These are phyloP conservation scores for Cheumatopsyche charites DNA, from an alignment of 1,140 invertebrate genomes.

Conservation along the genomic window DNA sequence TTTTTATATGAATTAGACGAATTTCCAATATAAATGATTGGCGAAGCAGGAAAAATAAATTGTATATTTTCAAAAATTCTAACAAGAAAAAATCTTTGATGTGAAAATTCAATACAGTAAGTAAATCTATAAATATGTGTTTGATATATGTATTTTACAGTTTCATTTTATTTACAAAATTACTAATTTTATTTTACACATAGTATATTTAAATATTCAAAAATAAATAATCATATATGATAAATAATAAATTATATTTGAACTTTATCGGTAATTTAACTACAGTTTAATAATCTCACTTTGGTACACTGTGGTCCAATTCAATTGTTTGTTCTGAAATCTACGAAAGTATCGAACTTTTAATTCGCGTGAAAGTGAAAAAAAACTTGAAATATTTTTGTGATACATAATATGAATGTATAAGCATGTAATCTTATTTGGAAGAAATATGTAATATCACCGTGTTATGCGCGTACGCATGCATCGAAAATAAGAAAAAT, in stretches of 20 bases:
- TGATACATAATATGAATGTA: too few species aligned
- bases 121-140: background rate
- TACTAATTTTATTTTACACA: background rate
- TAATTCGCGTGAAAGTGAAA: too few species aligned
- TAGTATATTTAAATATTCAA: background rate
- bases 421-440: too few species aligned
- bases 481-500: too few species aligned
- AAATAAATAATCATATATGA: slow-evolving; percentile 2
- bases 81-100: background rate
- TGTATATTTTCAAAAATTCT: too few species aligned
- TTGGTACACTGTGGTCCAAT: slow-evolving; percentile 63
- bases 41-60: too few species aligned
- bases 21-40: too few species aligned
- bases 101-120: background rate
- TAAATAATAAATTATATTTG: slow-evolving; percentile 21
- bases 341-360: too few species aligned
- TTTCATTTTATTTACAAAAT: background rate
- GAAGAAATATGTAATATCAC: too few species aligned
- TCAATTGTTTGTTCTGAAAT: background rate
- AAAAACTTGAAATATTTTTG: too few species aligned
- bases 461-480: too few species aligned
- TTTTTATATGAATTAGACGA: too few species aligned
- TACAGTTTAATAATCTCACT: slow-evolving; percentile 63
- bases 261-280: slow-evolving; percentile 41
- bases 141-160: background rate